phyloP scores from a whole-genome alignment of 2,888 invertebrate species.

The Ichneumon xanthorius region DNA sequence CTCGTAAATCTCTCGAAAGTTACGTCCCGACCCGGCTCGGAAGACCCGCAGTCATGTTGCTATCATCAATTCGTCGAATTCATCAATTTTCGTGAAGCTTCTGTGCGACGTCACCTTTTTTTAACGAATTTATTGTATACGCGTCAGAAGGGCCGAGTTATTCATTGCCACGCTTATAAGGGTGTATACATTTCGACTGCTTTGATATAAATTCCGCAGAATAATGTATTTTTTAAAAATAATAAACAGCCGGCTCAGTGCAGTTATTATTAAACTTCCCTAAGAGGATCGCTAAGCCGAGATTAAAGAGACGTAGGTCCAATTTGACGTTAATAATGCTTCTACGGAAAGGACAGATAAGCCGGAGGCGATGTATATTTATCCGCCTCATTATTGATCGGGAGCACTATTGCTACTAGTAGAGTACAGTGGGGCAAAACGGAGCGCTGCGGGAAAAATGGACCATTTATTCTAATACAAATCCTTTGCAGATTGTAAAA shows the following conservation, averaged over 20 bases:
- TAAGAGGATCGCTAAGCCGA: slow-evolving; percentile 38
- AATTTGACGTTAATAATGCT: slow-evolving; percentile 43
- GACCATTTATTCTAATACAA: no score
- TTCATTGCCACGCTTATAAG: slow-evolving; percentile 4
- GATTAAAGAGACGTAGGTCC: slow-evolving; percentile 31
- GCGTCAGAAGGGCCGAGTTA: slow-evolving; percentile 28
- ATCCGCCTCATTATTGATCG: slow-evolving; percentile 13
- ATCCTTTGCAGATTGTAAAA: no score
- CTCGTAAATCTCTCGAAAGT: slow-evolving; percentile 24
- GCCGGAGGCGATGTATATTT: not conserved
- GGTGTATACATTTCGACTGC: not conserved
- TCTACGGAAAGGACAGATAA: slow-evolving; percentile 29
- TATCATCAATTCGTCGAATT: slow-evolving; percentile 56
- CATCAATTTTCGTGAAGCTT: slow-evolving; percentile 28
- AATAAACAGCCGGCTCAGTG: not conserved
- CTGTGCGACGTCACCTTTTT: slow-evolving; percentile 41
- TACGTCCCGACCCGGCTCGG: slow-evolving; percentile 9
- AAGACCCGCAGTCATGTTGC: slow-evolving; percentile 47
- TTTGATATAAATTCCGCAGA: not conserved
- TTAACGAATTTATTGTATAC: slow-evolving; percentile 7
- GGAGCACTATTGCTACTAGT: slow-evolving; percentile 38
- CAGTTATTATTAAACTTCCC: slow-evolving; percentile 35
- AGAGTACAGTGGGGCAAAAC: not conserved
- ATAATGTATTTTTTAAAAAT: not conserved
- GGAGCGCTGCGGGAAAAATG: not conserved